These are phyloP conservation scores for Dysidea cf. avara DNA, from an alignment of 37 sponge, comb jelly and placozoan genomes.

Conservation along the genomic window DNA sequence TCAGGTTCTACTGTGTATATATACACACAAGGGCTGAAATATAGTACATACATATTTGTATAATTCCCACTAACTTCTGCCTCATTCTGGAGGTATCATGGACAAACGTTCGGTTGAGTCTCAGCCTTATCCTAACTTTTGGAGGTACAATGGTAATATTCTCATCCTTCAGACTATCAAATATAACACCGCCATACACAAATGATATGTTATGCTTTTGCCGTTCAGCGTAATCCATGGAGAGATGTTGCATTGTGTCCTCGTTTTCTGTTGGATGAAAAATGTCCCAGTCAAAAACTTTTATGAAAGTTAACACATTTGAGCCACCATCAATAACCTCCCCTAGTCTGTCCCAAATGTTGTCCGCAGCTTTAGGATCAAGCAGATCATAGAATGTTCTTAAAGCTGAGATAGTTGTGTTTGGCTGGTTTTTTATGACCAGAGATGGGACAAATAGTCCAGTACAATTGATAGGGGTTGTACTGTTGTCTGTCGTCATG, in stretches of 20 bases:
- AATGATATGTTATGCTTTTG: conserved; percentile 23
- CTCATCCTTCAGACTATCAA: neutral
- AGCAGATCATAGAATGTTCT: conserved; percentile 6
- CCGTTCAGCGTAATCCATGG: conserved; percentile 29
- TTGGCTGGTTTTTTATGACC: too few species aligned
- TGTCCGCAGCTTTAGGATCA: conserved; percentile 26
- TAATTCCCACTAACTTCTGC: conserved; percentile 48
- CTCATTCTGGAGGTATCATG: conserved; percentile 45
- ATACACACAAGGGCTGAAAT: too few species aligned
- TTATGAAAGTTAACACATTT: neutral
- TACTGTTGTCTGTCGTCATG: too few species aligned
- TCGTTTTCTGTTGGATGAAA: conserved; percentile 43
- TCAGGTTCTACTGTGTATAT: too few species aligned
- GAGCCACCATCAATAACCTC: neutral
- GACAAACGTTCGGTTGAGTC: conserved; percentile 64
- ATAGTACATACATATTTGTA: too few species aligned
- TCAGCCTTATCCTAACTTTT: conserved; percentile 36
- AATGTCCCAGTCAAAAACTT: conserved; percentile 62
- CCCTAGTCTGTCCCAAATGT: conserved; percentile 45
- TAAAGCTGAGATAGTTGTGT: too few species aligned
- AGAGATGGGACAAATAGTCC: too few species aligned
- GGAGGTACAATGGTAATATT: neutral
- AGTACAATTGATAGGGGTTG: too few species aligned
- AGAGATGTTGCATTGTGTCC: conserved; percentile 14
- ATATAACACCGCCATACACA: conserved; percentile 11